Base-by-base conservation (phyloP, 2,888 invertebrate species). In the Emesis furor region DNA sequence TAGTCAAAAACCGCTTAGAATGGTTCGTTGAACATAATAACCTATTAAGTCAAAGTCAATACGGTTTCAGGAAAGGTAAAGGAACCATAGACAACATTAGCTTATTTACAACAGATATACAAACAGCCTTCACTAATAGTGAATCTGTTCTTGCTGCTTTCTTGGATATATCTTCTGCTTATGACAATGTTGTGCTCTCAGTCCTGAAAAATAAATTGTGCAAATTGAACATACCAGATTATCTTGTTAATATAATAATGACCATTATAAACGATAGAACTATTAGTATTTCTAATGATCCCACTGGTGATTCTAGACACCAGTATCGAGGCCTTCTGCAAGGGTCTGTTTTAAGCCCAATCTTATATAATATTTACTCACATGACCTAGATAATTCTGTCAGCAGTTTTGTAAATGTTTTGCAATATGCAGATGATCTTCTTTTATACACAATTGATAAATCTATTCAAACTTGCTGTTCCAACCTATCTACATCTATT, bases 381-480 rank as follows among this genome's bases (percentile, higher is more conserved):
- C 69, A 42, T 42, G 81, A 85, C 12, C 46, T 86, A 1, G 77
- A 86, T 2, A 6, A 14, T 2, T 67, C 75, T 0, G 51, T 24
- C 24, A 24, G 24, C 24, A 24, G 24, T 24, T 24, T 24, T 24
- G 24, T 24, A 24, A 24, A 24, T 84, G 59, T 86, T 7, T 32
- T 86, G 0, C 85, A 87, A 55, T 89, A 88, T 62, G 86, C 86
- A 0, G 86, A 88, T 67, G 84, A 86, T 62, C 39, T 86, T 24
- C 73, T 46, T 4, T 32, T 85, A 12, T 86, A 88, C 46, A 59
- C 59, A 6, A 6, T 17, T 24, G 17, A 59, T 59, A 59, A 59
- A 6, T 59, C 59, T 17, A 17, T 59, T 1, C 59, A 59, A 59
- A 59, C n/a, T 24, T 59, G 59, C 14, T 17, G 59, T 6, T 17